phyloP scores from a whole-genome alignment of 2,113 vertebrate genomes.

The Erpornis zantholeuca region DNA sequence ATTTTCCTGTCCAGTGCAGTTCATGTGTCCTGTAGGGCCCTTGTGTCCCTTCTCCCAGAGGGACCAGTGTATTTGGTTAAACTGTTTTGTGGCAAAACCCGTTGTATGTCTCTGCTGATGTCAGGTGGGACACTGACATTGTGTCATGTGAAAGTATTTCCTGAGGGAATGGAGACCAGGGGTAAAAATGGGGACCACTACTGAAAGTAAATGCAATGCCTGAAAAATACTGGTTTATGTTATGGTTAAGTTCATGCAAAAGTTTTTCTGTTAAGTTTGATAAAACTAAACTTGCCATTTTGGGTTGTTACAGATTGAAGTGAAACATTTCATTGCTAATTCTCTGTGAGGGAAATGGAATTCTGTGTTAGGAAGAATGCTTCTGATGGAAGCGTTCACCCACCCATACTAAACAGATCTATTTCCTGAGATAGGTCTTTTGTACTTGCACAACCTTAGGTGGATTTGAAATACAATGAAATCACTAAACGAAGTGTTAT shows the following conservation, averaged over 20 bases:
- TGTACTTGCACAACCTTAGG: neutral
- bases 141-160: neutral
- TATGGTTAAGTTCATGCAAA: neutral
- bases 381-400: neutral
- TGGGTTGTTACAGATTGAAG: neutral
- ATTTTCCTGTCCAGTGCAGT: neutral
- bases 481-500: neutral
- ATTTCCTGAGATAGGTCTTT: neutral
- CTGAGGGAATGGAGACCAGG: neutral
- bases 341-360: neutral
- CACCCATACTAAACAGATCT: neutral
- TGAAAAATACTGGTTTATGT: neutral
- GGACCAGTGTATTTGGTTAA: neutral
- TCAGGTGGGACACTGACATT: neutral
- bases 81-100: neutral
- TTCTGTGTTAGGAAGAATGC: neutral
- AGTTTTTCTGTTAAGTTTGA: neutral
- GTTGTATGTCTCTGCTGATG: neutral
- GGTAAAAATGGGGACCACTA: neutral
- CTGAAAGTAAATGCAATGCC: neutral
- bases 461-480: constrained; percentile 12
- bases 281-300: neutral
- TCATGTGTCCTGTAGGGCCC: neutral
- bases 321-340: neutral
- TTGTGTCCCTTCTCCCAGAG: neutral